Evolutionary conservation across 2,888 invertebrate genomes (phyloP).

Genomic region (Phortica magna): DNA sequence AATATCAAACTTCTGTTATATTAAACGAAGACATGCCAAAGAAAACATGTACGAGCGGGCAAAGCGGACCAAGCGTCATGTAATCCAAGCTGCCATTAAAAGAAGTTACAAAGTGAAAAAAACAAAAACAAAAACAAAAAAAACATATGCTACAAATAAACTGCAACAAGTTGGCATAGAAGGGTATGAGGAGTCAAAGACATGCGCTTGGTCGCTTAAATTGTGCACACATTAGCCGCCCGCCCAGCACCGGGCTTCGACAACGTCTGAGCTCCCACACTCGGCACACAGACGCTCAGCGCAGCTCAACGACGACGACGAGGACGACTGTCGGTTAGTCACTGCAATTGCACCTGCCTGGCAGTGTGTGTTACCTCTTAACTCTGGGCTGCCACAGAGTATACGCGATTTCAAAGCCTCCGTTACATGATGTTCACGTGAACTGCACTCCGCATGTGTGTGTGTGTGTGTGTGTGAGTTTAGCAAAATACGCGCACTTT

Average conservation of each 20-base stretch:
- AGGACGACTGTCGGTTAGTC: conserved; percentile 36
- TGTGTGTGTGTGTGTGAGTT: conserved; percentile 22
- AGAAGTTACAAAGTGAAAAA: conserved; percentile 44
- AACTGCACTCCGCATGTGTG: conserved; percentile 14
- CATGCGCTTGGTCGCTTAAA: conserved; percentile 25
- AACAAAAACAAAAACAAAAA: conserved; percentile 72
- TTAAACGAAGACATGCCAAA: conserved; percentile 1
- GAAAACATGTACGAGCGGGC: background rate
- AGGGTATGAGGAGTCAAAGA: conserved; percentile 16
- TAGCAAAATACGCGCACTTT: conserved; percentile 43
- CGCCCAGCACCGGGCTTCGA: background rate
- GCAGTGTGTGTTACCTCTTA: conserved; percentile 39
- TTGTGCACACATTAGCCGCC: background rate
- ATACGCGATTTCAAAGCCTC: conserved; percentile 39
- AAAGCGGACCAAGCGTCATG: conserved; percentile 46
- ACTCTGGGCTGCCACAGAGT: conserved; percentile 39
- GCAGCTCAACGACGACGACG: background rate
- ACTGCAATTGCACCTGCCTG: conserved; percentile 66
- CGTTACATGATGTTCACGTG: conserved; percentile 38
- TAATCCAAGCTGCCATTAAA: conserved; percentile 73
- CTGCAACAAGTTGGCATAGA: conserved; percentile 40
- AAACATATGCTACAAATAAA: conserved; percentile 71
- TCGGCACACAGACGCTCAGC: conserved; percentile 10
- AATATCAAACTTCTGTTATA: background rate
- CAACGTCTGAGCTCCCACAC: background rate